phyloP scores from a whole-genome alignment of 2,888 invertebrate genomes.

The Ischnura elegans region DNA sequence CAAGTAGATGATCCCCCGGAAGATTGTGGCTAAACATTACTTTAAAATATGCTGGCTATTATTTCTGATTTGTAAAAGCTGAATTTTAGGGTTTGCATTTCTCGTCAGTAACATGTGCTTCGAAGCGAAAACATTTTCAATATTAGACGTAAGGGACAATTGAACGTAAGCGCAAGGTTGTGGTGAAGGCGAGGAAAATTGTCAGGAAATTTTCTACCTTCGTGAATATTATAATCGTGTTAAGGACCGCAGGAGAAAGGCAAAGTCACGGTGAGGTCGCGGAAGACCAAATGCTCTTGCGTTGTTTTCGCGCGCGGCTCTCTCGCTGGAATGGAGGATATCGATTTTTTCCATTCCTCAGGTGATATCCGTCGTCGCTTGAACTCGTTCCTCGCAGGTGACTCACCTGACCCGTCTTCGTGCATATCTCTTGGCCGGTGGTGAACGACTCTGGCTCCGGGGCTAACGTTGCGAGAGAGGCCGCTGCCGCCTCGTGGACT shows the following conservation, averaged over 20 bases:
- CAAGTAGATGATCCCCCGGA: no score
- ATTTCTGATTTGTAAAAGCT: no score
- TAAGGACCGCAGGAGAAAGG: neutral
- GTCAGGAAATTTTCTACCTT: no score
- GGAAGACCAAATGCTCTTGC: neutral
- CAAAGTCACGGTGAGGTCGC: neutral
- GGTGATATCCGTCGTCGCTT: neutral
- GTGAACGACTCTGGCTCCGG: neutral
- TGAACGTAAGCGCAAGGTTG: no score
- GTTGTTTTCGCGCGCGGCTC: neutral
- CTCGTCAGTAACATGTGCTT: no score
- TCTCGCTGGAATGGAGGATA: neutral
- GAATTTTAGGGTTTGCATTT: no score
- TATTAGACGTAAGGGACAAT: no score
- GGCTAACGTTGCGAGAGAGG: slow-evolving; percentile 4
- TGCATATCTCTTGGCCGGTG: neutral
- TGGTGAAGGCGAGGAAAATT: no score
- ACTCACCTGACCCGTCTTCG: slow-evolving; percentile 39
- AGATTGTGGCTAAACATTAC: no score
- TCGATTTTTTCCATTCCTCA: neutral
- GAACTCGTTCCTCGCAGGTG: slow-evolving; percentile 23
- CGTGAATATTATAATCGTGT: no score
- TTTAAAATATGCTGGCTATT: no score
- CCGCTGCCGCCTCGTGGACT: neutral
- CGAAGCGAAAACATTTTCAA: no score